Percentiles rank a stretch among this genome's conserved stretches.
Conservation (phyloP, 2,113 vertebrate species). For the Grammomys surdaster region DNA sequence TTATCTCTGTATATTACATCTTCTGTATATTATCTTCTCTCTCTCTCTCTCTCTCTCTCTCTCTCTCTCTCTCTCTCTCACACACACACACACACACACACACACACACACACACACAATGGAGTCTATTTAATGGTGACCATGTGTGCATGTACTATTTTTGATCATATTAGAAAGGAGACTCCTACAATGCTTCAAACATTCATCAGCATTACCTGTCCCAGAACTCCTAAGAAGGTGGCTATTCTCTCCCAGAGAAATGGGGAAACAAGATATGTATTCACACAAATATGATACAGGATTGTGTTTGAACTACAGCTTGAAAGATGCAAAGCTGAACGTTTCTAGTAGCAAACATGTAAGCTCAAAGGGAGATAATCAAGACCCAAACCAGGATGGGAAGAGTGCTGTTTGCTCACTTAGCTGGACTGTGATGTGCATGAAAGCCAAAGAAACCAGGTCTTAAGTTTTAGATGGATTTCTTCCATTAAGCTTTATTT, state of each 20-base stretch:
- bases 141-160: not conserved
- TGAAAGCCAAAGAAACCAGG: not conserved
- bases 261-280: not conserved
- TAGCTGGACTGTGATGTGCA: not conserved
- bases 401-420: not conserved
- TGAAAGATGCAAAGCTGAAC: not conserved
- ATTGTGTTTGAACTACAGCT: not conserved
- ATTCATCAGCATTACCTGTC: not conserved
- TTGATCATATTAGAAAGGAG: not conserved
- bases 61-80: not conserved
- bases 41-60: not conserved
- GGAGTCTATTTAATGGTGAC: not conserved
- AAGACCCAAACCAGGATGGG: not conserved
- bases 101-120: not conserved
- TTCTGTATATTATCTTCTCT: not conserved
- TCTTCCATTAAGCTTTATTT: not conserved
- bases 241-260: not conserved
- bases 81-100: not conserved
- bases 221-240: not conserved
- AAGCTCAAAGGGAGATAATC: not conserved
- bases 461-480: not conserved
- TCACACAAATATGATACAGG: not conserved
- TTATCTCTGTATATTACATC: too few relatives aligned
- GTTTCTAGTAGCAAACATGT: not conserved
- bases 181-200: rapidly evolving